These are phyloP conservation scores for Thalassoma bifasciatum DNA, from an alignment of 2,113 vertebrate species.

Conservation along the genomic window DNA sequence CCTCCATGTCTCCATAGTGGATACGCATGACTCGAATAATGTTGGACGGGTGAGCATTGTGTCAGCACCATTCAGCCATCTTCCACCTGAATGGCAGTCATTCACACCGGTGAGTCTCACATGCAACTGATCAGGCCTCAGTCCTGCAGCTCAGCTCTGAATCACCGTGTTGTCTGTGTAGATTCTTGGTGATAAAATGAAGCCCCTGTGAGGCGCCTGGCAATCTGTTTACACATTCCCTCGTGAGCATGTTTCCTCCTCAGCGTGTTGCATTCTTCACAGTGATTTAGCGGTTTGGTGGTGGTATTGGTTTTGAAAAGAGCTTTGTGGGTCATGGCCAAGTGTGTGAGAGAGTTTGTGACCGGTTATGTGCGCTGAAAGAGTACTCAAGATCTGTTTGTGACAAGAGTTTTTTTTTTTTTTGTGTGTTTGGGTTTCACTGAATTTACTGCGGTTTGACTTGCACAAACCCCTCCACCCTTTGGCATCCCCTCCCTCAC, in stretches of 20 bases:
- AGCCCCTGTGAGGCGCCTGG: slow-evolving; percentile 16
- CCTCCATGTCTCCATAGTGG: slow-evolving; percentile 26
- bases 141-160: slow-evolving; percentile 21
- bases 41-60: not conserved
- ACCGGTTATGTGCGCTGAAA: not conserved
- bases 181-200: slow-evolving; percentile 13
- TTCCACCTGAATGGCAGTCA: slow-evolving; percentile 48
- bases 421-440: not conserved
- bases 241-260: slow-evolving; percentile 30
- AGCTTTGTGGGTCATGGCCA: slow-evolving; percentile 21
- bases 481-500: slow-evolving; percentile 5
- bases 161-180: slow-evolving; percentile 39
- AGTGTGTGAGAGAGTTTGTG: slow-evolving; percentile 11
- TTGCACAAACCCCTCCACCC: slow-evolving; percentile 18
- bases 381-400: not conserved
- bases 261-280: slow-evolving; percentile 4
- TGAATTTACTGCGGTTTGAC: slow-evolving; percentile 30
- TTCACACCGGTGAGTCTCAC: slow-evolving; percentile 39
- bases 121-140: slow-evolving; percentile 37
- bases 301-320: slow-evolving; percentile 10
- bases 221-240: slow-evolving; percentile 36
- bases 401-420: not conserved
- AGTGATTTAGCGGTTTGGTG: slow-evolving; percentile 29
- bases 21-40: slow-evolving; percentile 57
- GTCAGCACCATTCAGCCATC: slow-evolving; percentile 39